Evolutionary conservation across 1,140 invertebrate species (phyloP).

Genomic region (Pogonomyrmex californicus): DNA sequence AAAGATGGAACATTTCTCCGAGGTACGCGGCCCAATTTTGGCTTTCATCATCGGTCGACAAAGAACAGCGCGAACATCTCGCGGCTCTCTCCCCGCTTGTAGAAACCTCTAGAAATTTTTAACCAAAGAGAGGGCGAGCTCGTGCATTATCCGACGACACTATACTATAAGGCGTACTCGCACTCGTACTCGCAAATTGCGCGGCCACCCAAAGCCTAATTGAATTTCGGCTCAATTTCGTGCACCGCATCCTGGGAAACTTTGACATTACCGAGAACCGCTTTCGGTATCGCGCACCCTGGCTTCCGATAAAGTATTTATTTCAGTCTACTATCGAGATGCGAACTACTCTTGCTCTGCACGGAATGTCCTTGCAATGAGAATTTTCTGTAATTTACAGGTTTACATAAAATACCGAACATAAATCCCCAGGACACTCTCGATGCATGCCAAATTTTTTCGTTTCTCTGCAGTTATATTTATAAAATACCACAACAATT

Average conservation of each 20-base stretch:
- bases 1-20: conserved; percentile 36
- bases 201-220: conserved; percentile 55
- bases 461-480: neutral
- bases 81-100: neutral
- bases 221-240: conserved; percentile 75
- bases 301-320: conserved; percentile 19
- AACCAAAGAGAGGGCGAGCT: neutral
- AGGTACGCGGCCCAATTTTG: conserved; percentile 43
- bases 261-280: conserved; percentile 52
- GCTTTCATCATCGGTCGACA: conserved; percentile 12
- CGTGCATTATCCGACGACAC: conserved; percentile 13
- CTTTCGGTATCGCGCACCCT: neutral
- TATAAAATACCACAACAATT: neutral
- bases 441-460: neutral
- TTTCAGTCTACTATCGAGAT: conserved; percentile 6
- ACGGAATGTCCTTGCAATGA: neutral
- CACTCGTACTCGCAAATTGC: conserved; percentile 23
- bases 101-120: conserved; percentile 33
- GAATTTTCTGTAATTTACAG: conserved; percentile 6
- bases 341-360: conserved; percentile 7
- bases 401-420: neutral
- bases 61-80: neutral
- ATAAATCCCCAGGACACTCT: neutral
- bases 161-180: conserved; percentile 23
- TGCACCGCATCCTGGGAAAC: conserved; percentile 59